Percentiles rank a stretch among this genome's conserved stretches.
These are phyloP conservation scores for Meghimatium bilineatum DNA, from an alignment of 2,888 invertebrate genomes.

Conservation along the genomic window DNA sequence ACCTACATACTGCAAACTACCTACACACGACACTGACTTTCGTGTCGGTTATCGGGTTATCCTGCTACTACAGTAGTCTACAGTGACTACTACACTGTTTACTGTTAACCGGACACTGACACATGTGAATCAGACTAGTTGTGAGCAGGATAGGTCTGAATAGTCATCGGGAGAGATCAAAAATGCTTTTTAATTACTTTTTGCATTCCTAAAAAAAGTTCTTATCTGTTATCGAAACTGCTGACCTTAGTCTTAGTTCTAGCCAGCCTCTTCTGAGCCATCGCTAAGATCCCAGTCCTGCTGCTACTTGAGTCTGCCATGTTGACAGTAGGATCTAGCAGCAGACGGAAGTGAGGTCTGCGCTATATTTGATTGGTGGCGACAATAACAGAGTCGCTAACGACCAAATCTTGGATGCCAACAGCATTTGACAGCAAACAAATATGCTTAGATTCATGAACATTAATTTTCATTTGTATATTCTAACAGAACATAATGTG, in stretches of 20 bases:
- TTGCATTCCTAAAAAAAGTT: not conserved
- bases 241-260: slow-evolving; percentile 53
- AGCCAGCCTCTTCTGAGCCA: slow-evolving; percentile 52
- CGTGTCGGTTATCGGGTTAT: too few species aligned
- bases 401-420: not conserved
- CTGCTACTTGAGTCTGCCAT: slow-evolving; percentile 51
- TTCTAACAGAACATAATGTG: too few species aligned
- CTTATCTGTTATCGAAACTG: not conserved
- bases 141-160: too few species aligned
- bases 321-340: slow-evolving; percentile 38
- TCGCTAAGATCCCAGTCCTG: slow-evolving; percentile 49
- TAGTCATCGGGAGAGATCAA: too few species aligned
- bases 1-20: too few species aligned
- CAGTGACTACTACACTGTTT: too few species aligned
- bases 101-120: too few species aligned
- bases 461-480: too few species aligned
- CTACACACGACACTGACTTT: too few species aligned
- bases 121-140: too few species aligned
- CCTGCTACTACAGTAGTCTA: too few species aligned
- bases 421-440: not conserved
- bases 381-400: not conserved
- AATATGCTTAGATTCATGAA: not conserved
- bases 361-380: slow-evolving; percentile 42
- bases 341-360: not conserved
- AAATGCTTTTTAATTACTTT: too few species aligned